Base-by-base conservation (phyloP, 2,797 vertebrate species). In the Delichon dasypus region DNA sequence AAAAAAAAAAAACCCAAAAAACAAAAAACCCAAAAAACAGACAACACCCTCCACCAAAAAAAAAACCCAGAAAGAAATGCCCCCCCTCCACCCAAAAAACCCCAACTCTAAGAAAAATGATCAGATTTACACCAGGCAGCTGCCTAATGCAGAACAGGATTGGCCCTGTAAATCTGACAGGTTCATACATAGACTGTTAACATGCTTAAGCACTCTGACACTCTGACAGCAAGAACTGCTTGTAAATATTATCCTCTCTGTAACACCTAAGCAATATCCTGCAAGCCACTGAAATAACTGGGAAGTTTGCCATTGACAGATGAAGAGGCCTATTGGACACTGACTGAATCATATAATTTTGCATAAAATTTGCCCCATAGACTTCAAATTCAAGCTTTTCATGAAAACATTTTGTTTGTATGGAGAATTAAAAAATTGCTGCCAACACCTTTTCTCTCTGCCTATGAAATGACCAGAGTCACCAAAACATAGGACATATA, bases 401-500 rank as follows among this genome's bases (percentile, higher is more conserved):
- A 74, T 58, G 14, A 40, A 85, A 79, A 66, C 3, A 0, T 29
- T 70, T 78, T n/a, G 3, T 51, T 74, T 66, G 36, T 20, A 45
- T 5, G 25, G 32, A 77, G 25, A 74, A 60, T 29, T 71, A 3
- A 85, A 67, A 62, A 64, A 42, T 3, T n/a, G 42, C 22, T 53
- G 36, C 44, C 40, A 70, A 44, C 6, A 9, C 10, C 18, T 85
- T 82, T 80, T 57, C 18, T 67, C 25, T 79, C 48, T 67, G 18
- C 16, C 30, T 60, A 11, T 1, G 0, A 78, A 88, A 78, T 6
- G 1, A 64, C 0, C 0, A 9, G 18, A 65, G 42, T 7, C 26
- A 88, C 22, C 38, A 77, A 85, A 83, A 50, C 2, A 3, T 2
- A 61, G 21, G 25, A 9, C 2, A 3, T 11, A 36, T 7, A 15